Conservation (phyloP, 2,113 vertebrate genomes). For the Halcyon senegalensis region DNA sequence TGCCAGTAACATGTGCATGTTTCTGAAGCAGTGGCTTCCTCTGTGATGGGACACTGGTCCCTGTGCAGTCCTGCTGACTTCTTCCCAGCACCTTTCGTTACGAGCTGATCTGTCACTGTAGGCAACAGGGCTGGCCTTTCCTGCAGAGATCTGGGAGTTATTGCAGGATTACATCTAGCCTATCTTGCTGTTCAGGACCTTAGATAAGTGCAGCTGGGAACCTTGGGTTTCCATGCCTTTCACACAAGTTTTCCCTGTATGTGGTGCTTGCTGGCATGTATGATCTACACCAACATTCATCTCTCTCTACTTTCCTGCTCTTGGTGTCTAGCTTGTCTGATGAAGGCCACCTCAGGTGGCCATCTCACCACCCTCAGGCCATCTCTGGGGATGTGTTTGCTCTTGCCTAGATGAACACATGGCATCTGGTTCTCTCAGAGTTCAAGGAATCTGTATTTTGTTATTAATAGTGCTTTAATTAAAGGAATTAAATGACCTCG, state of each 20-base stretch:
- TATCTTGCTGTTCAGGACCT: neutral
- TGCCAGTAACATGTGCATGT: neutral
- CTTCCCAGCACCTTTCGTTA: neutral
- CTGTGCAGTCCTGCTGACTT: neutral
- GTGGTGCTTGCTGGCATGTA: neutral
- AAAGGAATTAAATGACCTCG: neutral
- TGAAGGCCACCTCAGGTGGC: neutral
- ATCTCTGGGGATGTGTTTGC: neutral
- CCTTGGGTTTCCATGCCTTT: neutral
- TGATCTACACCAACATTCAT: neutral
- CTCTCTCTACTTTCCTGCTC: neutral
- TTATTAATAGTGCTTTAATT: neutral
- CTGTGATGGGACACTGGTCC: neutral
- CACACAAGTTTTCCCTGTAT: neutral
- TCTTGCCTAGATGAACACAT: neutral
- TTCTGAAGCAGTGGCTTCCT: neutral
- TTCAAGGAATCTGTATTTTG: neutral
- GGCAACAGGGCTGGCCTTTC: neutral
- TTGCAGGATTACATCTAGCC: neutral
- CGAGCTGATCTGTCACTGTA: neutral
- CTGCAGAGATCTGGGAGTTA: neutral
- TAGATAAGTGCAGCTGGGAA: neutral
- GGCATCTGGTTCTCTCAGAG: neutral
- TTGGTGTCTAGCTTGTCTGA: neutral
- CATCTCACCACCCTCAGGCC: too few species aligned